phyloP scores from a whole-genome alignment of 2,888 invertebrate species.

The Caenorhabditis sp. region DNA sequence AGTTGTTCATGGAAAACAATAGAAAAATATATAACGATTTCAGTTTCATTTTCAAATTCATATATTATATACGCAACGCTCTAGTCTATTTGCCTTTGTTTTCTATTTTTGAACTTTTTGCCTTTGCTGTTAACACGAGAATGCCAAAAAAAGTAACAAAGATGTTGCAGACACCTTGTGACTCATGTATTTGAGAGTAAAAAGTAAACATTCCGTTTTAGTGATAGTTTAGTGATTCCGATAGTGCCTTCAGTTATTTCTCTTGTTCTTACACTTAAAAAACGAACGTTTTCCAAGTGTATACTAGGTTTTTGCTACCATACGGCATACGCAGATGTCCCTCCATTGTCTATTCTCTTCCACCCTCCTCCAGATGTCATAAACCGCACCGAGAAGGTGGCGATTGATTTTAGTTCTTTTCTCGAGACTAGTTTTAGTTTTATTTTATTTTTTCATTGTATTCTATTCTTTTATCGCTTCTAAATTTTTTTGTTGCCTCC shows the following conservation, averaged over 20 bases:
- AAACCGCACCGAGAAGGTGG: conserved; percentile 14
- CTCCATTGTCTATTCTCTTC: background rate
- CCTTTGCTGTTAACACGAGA: no score
- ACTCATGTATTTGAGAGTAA: background rate
- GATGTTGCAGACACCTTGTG: background rate
- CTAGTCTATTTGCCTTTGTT: background rate
- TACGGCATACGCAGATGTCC: background rate
- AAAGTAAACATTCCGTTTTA: background rate
- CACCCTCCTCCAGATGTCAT: background rate
- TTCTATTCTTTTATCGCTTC: no score
- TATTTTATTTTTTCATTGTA: no score
- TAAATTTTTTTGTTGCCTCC: no score
- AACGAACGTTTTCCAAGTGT: background rate
- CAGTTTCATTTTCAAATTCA: no score
- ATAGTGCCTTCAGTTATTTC: background rate
- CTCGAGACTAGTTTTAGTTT: no score
- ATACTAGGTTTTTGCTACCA: background rate
- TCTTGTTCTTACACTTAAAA: no score
- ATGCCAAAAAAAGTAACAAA: background rate
- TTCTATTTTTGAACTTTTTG: conserved; percentile 5
- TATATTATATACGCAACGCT: no score
- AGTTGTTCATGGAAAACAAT: background rate
- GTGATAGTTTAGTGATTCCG: background rate
- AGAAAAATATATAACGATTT: no score
- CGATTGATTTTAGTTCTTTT: background rate